These are phyloP conservation scores for Labrus mixtus DNA, from an alignment of 2,113 vertebrate species.

Conservation along the genomic window DNA sequence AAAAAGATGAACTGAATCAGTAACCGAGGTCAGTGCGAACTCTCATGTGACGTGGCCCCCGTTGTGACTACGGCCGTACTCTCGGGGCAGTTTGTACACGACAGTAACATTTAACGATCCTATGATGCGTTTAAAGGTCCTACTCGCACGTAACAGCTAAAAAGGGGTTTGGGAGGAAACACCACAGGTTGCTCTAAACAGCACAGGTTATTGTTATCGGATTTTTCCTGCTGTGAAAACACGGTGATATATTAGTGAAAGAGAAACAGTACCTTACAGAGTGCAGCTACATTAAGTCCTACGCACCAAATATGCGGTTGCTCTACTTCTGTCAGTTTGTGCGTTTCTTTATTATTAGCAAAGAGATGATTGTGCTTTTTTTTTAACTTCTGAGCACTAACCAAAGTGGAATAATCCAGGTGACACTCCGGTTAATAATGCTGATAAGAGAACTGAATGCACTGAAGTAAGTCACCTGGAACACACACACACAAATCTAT, in stretches of 20 bases:
- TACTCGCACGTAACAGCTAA: conserved; percentile 34
- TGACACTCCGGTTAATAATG: background rate
- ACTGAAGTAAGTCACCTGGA: too few species aligned
- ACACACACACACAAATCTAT: too few species aligned
- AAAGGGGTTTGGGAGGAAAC: conserved; percentile 16
- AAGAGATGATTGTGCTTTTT: conserved; percentile 24
- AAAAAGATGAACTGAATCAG: background rate
- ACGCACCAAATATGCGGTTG: conserved; percentile 12
- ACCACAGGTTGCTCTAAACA: background rate
- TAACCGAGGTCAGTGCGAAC: conserved; percentile 56
- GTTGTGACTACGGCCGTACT: background rate
- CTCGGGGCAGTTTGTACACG: background rate
- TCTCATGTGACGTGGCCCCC: conserved; percentile 22
- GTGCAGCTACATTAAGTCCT: background rate
- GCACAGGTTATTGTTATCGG: background rate
- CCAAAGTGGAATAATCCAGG: background rate
- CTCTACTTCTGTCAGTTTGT: conserved; percentile 31
- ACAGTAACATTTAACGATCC: conserved; percentile 7
- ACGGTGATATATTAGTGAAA: background rate
- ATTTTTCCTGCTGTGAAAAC: background rate
- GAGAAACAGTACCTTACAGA: conserved; percentile 2
- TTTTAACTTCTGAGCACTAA: background rate
- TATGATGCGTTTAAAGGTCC: background rate
- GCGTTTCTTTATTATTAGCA: background rate
- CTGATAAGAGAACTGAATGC: background rate